Evolutionary conservation across 2,797 vertebrate species (phyloP), one percentile per base, ranked within the genome.

Genomic region (Sebastes cheni): DNA sequence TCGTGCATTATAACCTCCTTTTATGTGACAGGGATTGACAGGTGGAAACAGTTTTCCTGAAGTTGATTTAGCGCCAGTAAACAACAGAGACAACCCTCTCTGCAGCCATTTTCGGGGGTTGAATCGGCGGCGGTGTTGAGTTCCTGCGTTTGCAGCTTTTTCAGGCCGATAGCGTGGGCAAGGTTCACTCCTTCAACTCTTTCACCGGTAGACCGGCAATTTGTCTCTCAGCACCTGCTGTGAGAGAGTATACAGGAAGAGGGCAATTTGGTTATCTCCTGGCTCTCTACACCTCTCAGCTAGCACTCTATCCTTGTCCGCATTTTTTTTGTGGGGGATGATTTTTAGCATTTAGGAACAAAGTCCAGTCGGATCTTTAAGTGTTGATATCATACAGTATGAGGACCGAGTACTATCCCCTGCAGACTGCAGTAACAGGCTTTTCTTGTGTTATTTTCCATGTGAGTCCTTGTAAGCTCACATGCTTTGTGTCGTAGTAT

Each of bases 251-350:
- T 46, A 52, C 76, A 83, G 79, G 80, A 77, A 86, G 83, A 82
- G 76, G 77, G 74, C 64, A 81, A 82, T 84, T 87, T 88, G 77
- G 79, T 87, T 90, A 85, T 86, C 82, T 90, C 50, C 59, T 66
- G 65, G 59, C 79, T 75, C 76, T 85, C 70, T 68, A 2, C 71
- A 62, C 58, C 82, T 79, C 75, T 82, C 86, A 66, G 75, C 69
- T 18, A 39, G 11, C 80, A 34, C 85, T 86, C 76, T 50, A 5
- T 62, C 64, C 12, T 29, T 36, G 62, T 73, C 59, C 74, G 7
- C 71, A n/a, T 27, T 46, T 74, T 72, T 46, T 56, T 42, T 36
- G 8, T 6, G 6, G 11, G 20, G 36, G 16, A 52, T 2, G 9
- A 59, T 61, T 74, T 85, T 81, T 27, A 34, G 32, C 42, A 54